Percentiles rank a stretch among this genome's conserved stretches.
phyloP scores from a whole-genome alignment of 2,797 vertebrate genomes.

The Macropodus opercularis region DNA sequence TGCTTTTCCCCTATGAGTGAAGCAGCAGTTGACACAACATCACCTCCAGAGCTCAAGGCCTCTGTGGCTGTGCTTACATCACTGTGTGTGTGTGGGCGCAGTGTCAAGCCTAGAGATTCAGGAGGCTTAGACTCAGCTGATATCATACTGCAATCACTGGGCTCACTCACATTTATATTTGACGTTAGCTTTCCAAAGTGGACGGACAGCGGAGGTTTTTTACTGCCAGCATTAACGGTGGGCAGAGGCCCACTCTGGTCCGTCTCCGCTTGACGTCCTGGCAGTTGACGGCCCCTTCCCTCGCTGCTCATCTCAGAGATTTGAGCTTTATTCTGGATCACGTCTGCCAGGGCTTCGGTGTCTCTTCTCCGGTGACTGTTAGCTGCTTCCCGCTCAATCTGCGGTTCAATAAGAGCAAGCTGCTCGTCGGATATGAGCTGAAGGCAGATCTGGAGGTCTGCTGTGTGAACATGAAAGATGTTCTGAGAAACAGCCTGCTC shows the following conservation, averaged over 20 bases:
- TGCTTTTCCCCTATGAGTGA: conserved; percentile 11
- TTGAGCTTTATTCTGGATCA: conserved; percentile 28
- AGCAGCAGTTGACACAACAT: conserved; percentile 30
- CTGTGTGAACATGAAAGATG: conserved; percentile 80
- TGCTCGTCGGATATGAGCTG: conserved; percentile 85
- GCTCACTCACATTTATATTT: conserved; percentile 13
- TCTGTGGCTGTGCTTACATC: conserved; percentile 41
- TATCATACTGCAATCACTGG: conserved; percentile 1
- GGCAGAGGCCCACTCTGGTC: conserved; percentile 23
- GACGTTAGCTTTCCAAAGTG: conserved; percentile 25
- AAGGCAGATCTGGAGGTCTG: conserved; percentile 83
- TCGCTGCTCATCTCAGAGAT: conserved; percentile 20
- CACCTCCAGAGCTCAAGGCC: conserved; percentile 11
- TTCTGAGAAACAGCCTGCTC: conserved; percentile 67
- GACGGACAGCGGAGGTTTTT: conserved; percentile 16
- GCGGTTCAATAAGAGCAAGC: conserved; percentile 79
- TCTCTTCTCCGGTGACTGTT: conserved; percentile 14
- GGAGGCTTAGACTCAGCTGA: conserved; percentile 24
- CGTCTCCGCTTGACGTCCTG: conserved; percentile 22
- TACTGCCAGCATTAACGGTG: conserved; percentile 22
- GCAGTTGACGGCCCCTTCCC: conserved; percentile 5
- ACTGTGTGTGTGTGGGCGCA: conserved; percentile 26
- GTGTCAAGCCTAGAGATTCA: conserved; percentile 6
- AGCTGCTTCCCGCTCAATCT: conserved; percentile 70
- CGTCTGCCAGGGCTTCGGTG: conserved; percentile 10